These are phyloP conservation scores for Neelides sp. DNA, from an alignment of 1,140 invertebrate species.

Conservation along the genomic window DNA sequence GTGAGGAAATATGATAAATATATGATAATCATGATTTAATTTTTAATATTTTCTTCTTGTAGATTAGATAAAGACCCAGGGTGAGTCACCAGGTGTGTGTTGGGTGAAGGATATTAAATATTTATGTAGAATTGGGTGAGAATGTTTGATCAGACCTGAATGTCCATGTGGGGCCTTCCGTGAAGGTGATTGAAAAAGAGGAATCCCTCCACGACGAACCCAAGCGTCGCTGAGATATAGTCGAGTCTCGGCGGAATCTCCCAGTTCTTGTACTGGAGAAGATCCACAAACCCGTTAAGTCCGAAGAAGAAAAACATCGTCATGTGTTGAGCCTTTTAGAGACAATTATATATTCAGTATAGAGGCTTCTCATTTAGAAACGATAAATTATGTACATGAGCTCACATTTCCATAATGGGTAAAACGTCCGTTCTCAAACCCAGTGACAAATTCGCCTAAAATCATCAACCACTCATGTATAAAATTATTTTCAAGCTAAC, in stretches of 20 bases:
- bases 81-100: no score
- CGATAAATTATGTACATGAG: background rate
- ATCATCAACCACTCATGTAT: no score
- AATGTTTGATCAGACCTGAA: conserved; percentile 32
- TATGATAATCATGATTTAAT: background rate
- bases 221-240: conserved; percentile 36
- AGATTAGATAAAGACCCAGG: no score
- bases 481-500: no score
- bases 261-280: conserved; percentile 35
- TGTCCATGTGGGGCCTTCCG: conserved; percentile 38
- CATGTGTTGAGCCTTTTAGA: conserved; percentile 40
- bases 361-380: background rate
- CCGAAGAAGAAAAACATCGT: conserved; percentile 45
- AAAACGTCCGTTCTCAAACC: conserved; percentile 36
- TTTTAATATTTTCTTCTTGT: conserved; percentile 1
- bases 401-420: conserved; percentile 32
- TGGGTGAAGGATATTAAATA: no score
- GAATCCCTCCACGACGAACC: conserved; percentile 38
- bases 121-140: no score
- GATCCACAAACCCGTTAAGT: conserved; percentile 38
- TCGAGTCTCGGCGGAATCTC: conserved; percentile 37
- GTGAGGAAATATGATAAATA: no score
- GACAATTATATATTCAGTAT: background rate
- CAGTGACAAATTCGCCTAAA: conserved; percentile 36
- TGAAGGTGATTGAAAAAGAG: conserved; percentile 43